A percentile compares a stretch with the other conserved stretches of the same genome.
These are phyloP conservation scores for Donacobius atricapilla DNA, from an alignment of 2,113 vertebrate genomes.

Conservation along the genomic window DNA sequence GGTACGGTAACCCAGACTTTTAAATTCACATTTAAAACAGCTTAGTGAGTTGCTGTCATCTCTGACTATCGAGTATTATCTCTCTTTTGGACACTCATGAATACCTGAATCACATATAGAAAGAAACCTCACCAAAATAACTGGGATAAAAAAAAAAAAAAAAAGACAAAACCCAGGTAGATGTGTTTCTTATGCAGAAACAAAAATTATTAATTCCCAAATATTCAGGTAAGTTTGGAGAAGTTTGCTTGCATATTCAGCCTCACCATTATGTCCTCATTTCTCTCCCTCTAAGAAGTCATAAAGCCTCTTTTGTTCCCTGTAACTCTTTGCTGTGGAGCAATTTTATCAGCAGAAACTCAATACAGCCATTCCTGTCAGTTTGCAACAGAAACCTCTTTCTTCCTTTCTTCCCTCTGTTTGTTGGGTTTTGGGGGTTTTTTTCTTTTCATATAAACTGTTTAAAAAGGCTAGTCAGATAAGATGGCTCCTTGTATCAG, in stretches of 20 bases:
- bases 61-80: background rate
- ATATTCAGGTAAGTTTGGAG: background rate
- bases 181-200: background rate
- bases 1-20: background rate
- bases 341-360: slow-evolving; percentile 41
- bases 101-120: background rate
- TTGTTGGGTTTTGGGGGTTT: background rate
- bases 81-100: background rate
- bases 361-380: slow-evolving; percentile 16
- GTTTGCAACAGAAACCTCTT: slow-evolving; percentile 37
- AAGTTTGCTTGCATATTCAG: background rate
- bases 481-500: background rate
- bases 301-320: slow-evolving; percentile 47
- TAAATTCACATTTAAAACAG: background rate
- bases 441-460: slow-evolving; percentile 8
- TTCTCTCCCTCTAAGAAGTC: background rate
- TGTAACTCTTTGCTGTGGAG: background rate
- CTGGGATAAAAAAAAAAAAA: no score
- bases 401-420: slow-evolving; percentile 25
- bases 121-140: background rate
- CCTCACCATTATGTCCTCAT: background rate
- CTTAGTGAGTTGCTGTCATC: background rate
- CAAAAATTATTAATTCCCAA: background rate
- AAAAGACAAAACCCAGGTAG: background rate
- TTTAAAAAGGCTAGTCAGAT: slow-evolving; percentile 34